Conservation (phyloP, 2,888 invertebrate species). For the Baccha elongata region DNA sequence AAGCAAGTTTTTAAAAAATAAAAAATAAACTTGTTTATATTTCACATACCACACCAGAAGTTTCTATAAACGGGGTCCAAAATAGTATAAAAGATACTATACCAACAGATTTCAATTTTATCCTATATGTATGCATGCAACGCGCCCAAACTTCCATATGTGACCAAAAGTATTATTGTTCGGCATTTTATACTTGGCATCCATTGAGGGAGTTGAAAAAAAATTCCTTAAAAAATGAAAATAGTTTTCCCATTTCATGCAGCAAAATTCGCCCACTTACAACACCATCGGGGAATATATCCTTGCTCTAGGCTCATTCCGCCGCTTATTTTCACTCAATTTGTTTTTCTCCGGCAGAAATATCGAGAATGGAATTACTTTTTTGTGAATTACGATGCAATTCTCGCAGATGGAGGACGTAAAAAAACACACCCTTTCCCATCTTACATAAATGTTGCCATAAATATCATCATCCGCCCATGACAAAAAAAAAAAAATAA, state of each 20-base stretch:
- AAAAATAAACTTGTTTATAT: conserved; percentile 27
- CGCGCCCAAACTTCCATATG: conserved; percentile 42
- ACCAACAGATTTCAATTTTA: conserved; percentile 42
- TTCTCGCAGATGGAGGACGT: conserved; percentile 34
- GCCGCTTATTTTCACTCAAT: conserved; percentile 63
- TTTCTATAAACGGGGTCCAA: conserved; percentile 17
- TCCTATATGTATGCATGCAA: conserved; percentile 20
- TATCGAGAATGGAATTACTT: conserved; percentile 67
- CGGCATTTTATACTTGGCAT: not conserved
- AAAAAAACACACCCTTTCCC: conserved; percentile 15
- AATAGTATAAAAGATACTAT: conserved; percentile 13
- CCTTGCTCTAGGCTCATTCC: conserved; percentile 40
- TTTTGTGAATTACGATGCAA: conserved; percentile 70
- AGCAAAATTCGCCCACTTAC: not conserved
- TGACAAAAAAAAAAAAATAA: conserved; percentile 68
- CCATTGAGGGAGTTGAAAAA: not conserved
- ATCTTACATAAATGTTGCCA: conserved; percentile 55
- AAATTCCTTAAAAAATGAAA: conserved; percentile 41
- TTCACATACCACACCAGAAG: conserved; percentile 2
- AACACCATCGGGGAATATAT: conserved; percentile 5
- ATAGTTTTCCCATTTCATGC: conserved; percentile 39
- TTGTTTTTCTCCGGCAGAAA: conserved; percentile 59
- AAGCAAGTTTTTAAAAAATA: conserved; percentile 2
- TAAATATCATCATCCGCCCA: conserved; percentile 60
- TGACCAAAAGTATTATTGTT: conserved; percentile 64